A percentile compares a stretch with the other conserved stretches of the same genome.
Conservation (phyloP, 2,888 invertebrate species). For the Pseudococcus longispinus region DNA sequence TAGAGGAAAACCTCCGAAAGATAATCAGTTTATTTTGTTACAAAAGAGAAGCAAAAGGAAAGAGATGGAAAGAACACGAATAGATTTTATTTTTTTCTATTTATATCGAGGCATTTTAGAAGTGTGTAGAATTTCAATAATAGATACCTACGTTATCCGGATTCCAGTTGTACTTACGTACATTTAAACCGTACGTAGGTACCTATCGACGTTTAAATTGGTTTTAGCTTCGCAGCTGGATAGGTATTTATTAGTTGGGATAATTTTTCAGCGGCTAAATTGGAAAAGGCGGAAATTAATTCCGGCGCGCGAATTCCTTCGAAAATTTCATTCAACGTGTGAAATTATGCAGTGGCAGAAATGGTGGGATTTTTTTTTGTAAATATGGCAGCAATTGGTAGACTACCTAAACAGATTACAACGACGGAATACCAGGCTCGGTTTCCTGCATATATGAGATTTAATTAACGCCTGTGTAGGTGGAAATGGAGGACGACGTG, state of each 20-base stretch:
- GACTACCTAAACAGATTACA: neutral
- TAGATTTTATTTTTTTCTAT: neutral
- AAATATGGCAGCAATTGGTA: neutral
- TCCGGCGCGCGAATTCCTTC: neutral
- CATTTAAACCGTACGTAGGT: neutral
- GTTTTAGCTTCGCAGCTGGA: neutral
- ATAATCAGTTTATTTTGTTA: constrained; percentile 39
- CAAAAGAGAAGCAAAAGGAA: neutral
- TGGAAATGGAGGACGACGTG: neutral
- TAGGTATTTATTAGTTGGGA: neutral
- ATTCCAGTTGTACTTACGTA: neutral
- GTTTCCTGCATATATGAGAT: neutral
- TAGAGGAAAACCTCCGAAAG: constrained; percentile 7
- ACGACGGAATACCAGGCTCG: neutral
- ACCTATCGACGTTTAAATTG: neutral
- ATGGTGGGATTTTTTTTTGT: neutral
- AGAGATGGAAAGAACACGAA: neutral
- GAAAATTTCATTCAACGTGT: neutral
- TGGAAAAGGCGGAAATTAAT: neutral
- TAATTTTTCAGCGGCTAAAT: neutral
- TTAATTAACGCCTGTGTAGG: neutral
- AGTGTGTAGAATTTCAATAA: neutral
- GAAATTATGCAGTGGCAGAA: neutral
- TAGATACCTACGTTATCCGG: neutral
- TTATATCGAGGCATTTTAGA: neutral